phyloP scores from a whole-genome alignment of 1,140 invertebrate genomes.

The Drosophila repletoides region DNA sequence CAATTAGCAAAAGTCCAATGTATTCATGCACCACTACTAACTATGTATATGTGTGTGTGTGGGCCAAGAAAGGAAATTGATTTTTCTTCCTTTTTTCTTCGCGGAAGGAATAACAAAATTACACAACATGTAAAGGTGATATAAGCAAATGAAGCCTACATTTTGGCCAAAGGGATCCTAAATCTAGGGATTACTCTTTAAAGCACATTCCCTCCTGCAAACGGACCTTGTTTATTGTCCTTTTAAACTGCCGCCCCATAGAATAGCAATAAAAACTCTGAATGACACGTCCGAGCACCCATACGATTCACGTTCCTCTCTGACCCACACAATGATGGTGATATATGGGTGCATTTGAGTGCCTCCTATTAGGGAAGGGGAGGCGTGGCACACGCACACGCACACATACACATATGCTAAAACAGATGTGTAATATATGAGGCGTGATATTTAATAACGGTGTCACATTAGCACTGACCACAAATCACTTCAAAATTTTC shows the following conservation, averaged over 20 bases:
- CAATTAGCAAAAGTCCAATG: conserved; percentile 11
- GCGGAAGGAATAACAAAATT: too few relatives aligned
- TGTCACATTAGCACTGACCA: conserved; percentile 63
- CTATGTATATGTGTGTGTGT: not conserved
- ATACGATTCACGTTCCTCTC: conserved; percentile 1
- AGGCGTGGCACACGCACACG: not conserved
- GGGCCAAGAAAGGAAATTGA: not conserved
- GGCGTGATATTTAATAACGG: conserved; percentile 55
- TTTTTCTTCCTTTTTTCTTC: too few relatives aligned
- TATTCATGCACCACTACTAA: too few relatives aligned
- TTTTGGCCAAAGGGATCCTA: too few relatives aligned
- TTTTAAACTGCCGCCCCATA: too few relatives aligned
- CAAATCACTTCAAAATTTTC: conserved; percentile 51
- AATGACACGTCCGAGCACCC: too few relatives aligned
- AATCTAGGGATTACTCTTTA: too few relatives aligned
- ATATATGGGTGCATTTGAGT: not conserved
- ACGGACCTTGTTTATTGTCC: too few relatives aligned
- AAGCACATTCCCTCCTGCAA: too few relatives aligned
- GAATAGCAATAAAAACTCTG: too few relatives aligned
- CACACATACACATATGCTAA: not conserved
- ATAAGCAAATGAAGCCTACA: too few relatives aligned
- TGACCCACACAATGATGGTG: conserved; percentile 5
- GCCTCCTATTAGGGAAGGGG: not conserved
- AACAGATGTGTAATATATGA: conserved; percentile 40
- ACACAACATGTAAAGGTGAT: not conserved